Conservation (phyloP, 2,113 vertebrate genomes). For the Casuarius casuarius region DNA sequence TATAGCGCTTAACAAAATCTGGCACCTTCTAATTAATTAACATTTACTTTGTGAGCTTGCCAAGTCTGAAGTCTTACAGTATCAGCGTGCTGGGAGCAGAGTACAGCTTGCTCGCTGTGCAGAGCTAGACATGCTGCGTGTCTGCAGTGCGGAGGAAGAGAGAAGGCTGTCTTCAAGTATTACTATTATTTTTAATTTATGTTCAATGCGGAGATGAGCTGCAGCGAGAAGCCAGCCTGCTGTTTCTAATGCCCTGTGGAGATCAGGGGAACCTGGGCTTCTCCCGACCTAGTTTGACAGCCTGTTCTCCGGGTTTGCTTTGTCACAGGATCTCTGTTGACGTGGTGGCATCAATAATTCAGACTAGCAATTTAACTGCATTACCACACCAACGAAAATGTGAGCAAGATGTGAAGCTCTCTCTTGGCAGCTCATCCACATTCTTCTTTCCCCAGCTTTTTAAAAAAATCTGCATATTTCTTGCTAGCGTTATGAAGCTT, state of each 20-base stretch:
- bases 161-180: background rate
- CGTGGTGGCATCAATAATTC: slow-evolving; percentile 47
- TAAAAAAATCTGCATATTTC: background rate
- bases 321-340: slow-evolving; percentile 38
- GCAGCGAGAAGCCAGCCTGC: background rate
- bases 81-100: background rate
- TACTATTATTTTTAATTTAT: background rate
- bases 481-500: background rate
- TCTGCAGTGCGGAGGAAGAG: slow-evolving; percentile 35
- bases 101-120: background rate
- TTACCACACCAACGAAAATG: background rate
- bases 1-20: slow-evolving; percentile 4
- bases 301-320: background rate
- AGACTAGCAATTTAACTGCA: slow-evolving; percentile 2
- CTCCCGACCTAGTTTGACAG: slow-evolving; percentile 10
- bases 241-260: background rate
- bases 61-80: background rate
- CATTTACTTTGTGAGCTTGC: slow-evolving; percentile 24
- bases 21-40: slow-evolving; percentile 45
- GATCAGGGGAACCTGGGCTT: background rate
- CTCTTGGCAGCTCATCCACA: background rate
- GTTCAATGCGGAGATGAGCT: background rate
- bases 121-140: background rate
- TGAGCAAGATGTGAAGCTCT: slow-evolving; percentile 1
- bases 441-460: background rate